A percentile compares a stretch with the other conserved stretches of the same genome.
phyloP scores from a whole-genome alignment of 2,888 invertebrate species.

The Tetropium fuscum region DNA sequence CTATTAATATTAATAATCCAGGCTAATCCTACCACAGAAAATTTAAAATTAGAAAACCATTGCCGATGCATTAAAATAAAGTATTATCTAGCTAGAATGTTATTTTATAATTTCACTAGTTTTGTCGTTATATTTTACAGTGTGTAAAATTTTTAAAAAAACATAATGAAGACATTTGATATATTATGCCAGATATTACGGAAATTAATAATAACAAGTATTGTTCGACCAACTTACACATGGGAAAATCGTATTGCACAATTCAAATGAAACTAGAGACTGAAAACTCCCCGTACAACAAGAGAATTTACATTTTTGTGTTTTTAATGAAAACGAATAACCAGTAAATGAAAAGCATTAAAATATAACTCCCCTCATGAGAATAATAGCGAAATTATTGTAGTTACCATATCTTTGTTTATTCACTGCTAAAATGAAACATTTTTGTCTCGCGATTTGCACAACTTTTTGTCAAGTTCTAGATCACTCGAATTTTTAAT shows the following conservation, averaged over 20 bases:
- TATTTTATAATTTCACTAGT: not conserved
- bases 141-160: not conserved
- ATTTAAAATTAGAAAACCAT: no score
- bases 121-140: not conserved
- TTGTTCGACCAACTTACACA: not conserved
- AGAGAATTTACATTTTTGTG: slow-evolving; percentile 57
- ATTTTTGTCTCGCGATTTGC: no score
- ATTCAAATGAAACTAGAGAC: slow-evolving; percentile 24
- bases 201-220: not conserved
- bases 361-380: slow-evolving; percentile 50
- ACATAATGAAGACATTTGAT: not conserved
- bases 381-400: slow-evolving; percentile 46
- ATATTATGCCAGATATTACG: not conserved
- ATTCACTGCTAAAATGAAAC: slow-evolving; percentile 39
- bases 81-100: not conserved
- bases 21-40: no score
- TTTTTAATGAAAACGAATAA: slow-evolving; percentile 56
- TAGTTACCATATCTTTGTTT: slow-evolving; percentile 39
- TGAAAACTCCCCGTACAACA: slow-evolving; percentile 27
- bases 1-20: no score
- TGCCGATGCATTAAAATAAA: not conserved
- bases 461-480: no score
- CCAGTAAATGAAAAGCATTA: slow-evolving; percentile 53
- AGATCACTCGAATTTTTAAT: no score
- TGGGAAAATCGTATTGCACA: not conserved